Evolutionary conservation across 2,888 invertebrate species (phyloP), one percentile per base, ranked within the genome.

Genomic region (Dryobota labecula): DNA sequence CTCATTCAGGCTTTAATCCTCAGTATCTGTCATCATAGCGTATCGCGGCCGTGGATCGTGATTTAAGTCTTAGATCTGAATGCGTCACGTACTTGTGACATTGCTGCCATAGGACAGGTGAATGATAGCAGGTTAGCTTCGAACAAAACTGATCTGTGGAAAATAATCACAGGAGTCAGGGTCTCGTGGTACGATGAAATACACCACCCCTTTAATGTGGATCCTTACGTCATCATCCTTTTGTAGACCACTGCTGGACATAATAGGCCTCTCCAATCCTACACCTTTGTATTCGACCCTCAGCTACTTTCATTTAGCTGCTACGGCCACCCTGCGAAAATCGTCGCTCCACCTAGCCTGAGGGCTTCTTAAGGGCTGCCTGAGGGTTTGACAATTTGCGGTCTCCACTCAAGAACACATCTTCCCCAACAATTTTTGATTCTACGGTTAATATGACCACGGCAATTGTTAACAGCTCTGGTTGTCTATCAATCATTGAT

Each of bases 11-110:
- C 69, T 33, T 61, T 73, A 71, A 71, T 67, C 60, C 77, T 65
- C 15, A 18, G 49, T 82, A 83, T 76, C 81, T 84, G 81, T 85
- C 86, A 73, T 86, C 84, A 58, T 58, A 56, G 73, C 51, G 54
- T 81, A 84, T 85, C 83, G 56, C 60, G 57, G 56, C 79, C 83
- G 76, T 81, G 84, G 68, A 85, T 85, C 85, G 81, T 83, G 86
- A 85, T 86, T 64, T 53, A 43, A 84, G 66, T 0, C 60, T 72
- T 41, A 83, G 84, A 85, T 85, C 74, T 84, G 64, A 76, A 83
- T 82, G 73, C 77, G 80, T 85, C 86, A 85, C 86, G 85, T 84
- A 76, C 64, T 62, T 77, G 68, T 68, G 64, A 65, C 51, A 45
- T 53, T 66, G 18, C 47, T 57, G 65, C 2, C 64, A 20, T 0